Percentiles rank a stretch among this genome's conserved stretches.
phyloP scores from a whole-genome alignment of 2,113 vertebrate genomes.

The Chionis minor region DNA sequence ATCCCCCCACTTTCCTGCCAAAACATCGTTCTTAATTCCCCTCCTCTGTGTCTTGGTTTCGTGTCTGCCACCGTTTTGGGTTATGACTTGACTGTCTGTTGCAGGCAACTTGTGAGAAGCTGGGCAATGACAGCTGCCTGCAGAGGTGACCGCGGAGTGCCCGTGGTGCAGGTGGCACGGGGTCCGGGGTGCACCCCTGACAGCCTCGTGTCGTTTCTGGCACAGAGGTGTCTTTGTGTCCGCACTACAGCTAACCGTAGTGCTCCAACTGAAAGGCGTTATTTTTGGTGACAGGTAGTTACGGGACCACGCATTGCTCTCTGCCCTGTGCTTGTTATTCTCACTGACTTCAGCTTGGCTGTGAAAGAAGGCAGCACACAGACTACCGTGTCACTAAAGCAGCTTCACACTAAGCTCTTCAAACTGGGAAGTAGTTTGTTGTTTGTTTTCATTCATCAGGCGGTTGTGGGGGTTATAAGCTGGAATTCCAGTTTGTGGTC shows the following conservation, averaged over 20 bases:
- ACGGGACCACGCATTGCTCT: background rate
- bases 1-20: background rate
- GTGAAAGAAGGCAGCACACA: background rate
- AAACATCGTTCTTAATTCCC: slow-evolving; percentile 48
- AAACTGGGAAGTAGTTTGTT: slow-evolving; percentile 2
- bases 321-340: background rate
- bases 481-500: slow-evolving; percentile 46
- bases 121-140: slow-evolving; percentile 21
- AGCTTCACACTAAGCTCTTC: slow-evolving; percentile 17
- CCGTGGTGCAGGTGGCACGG: background rate
- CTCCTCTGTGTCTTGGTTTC: slow-evolving; percentile 20
- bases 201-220: background rate
- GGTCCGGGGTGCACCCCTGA: background rate
- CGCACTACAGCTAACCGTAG: background rate
- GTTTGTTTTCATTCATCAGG: slow-evolving; percentile 44
- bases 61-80: background rate
- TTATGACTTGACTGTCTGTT: slow-evolving; percentile 57
- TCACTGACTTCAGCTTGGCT: background rate
- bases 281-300: background rate
- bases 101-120: slow-evolving; percentile 27
- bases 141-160: background rate
- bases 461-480: slow-evolving; percentile 23
- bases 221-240: background rate
- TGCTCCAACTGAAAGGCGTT: background rate
- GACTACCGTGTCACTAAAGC: background rate